Base-by-base conservation (phyloP, 2,113 vertebrate genomes). In the Poicephalus meyeri region DNA sequence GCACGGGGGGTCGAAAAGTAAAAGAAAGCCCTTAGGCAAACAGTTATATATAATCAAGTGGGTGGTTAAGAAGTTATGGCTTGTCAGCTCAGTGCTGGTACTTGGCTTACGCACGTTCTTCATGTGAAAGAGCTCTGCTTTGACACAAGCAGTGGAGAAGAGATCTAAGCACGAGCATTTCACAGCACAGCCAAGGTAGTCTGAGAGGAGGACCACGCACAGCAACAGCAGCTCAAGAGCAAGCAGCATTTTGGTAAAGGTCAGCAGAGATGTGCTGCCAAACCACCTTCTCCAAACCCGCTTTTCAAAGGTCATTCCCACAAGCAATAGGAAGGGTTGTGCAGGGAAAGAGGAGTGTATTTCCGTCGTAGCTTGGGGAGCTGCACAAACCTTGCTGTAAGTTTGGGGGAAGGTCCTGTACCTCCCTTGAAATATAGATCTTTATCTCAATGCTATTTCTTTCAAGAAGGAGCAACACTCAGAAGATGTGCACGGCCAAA, bases 121-220 rank as follows among this genome's bases (percentile, higher is more conserved):
- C 9, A 21, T 3, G 17, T 31, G 65, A 24, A 64, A 47, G 49
- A 60, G 70, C 42, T 72, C 29, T 1, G 3, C 33, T 55, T 64
- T 33, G 56, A 60, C 35, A 17, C 0, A 0, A 47, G 42, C 0
- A 0, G n/a, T 0, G 9, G 46, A 61, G 35, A 28, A 84, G 56
- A 68, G 56, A 39, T 55, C 41, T 29, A 68, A 78, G 25, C 41
- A 16, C 0, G 0, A 76, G 71, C 6, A 11, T 65, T 78, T 86
- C 2, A 0, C 60, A 13, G 29, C 0, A 0, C 52, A 58, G 42
- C 0, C 7, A 3, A 41, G 2, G 29, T 6, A 15, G 35, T 8
- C 44, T 11, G 23, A 39, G 35, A 76, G 16, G 29, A 47, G 35
- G 53, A 85, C 37, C 23, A 6, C 1, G 18, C 33, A 33, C 11